Base-by-base conservation (phyloP, 2,888 invertebrate species). In the Spilarctia lutea region DNA sequence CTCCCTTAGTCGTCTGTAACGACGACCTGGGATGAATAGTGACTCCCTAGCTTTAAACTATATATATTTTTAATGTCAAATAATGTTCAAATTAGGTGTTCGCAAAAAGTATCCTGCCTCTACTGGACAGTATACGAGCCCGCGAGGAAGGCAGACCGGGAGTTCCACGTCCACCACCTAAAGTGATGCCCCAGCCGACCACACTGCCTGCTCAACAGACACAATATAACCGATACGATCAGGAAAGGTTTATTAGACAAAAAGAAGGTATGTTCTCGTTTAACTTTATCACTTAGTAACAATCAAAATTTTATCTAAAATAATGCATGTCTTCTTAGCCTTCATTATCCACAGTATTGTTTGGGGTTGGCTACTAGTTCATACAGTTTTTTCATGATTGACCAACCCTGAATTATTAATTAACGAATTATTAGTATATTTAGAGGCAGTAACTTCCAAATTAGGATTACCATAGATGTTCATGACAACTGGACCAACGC, bases 161-260 rank as follows among this genome's bases (percentile, higher is more conserved):
- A 0, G 90, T 91, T 0, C 94, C 93, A 0, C 91, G 96, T 42
- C 96, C 96, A 0, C 96, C 96, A 48, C 96, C 97, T 0, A 93
- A 96, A 78, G 93, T 96, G 0, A 91, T 96, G 88, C 97, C 97
- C 0, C 97, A 97, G 1, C 96, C 97, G 24, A 96, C 97, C 1
- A 96, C 97, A 0, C 96, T 97, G 7, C 97, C 97, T 70, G 96
- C 97, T 69, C 97, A 97, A 63, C 94, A 97, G 96, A 81, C 98
- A 96, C 98, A 98, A 71, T 99, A 99, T 95, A 99, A 99, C 97
- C 98, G 99, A 96, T 99, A 99, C 96, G 99, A 99, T 97, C 99
- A 99, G 96, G 99, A 99, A 96, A 96, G 99, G 88, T 99, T 99
- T 93, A 98, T 98, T 88, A 96, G 98, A 35, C 98, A 98, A 89